These are phyloP conservation scores for Otolemur garnettii DNA, from an alignment of 2,113 vertebrate species.

Conservation along the genomic window DNA sequence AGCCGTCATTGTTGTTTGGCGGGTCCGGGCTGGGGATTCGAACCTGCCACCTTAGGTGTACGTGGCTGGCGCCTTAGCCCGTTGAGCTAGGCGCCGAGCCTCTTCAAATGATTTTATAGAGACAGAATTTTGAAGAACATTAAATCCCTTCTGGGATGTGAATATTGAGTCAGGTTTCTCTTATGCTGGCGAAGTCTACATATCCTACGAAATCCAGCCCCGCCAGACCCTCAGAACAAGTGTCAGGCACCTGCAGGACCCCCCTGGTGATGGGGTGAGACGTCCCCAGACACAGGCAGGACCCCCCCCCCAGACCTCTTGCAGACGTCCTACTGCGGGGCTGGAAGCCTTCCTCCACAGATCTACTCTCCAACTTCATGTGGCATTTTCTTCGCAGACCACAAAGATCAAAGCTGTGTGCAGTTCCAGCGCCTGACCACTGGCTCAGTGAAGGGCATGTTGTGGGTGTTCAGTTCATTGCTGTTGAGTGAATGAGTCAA, in stretches of 20 bases:
- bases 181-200: not conserved
- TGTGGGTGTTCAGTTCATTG: not conserved
- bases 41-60: no score
- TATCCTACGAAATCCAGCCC: not conserved
- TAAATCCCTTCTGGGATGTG: not conserved
- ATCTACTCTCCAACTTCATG: not conserved
- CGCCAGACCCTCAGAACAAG: fast-evolving
- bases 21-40: no score
- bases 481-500: not conserved
- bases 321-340: no score
- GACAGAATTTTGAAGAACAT: no score
- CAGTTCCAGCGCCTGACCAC: not conserved
- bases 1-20: no score
- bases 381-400: not conserved
- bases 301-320: not conserved
- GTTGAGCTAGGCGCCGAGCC: no score
- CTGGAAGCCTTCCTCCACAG: not conserved
- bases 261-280: not conserved
- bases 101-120: no score
- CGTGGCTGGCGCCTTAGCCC: no score
- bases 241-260: not conserved
- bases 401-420: not conserved
- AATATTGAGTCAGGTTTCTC: fast-evolving
- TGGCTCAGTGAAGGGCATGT: not conserved
- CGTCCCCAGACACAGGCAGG: fast-evolving